phyloP scores from a whole-genome alignment of 2,797 vertebrate species.

The Leuciscus waleckii region DNA sequence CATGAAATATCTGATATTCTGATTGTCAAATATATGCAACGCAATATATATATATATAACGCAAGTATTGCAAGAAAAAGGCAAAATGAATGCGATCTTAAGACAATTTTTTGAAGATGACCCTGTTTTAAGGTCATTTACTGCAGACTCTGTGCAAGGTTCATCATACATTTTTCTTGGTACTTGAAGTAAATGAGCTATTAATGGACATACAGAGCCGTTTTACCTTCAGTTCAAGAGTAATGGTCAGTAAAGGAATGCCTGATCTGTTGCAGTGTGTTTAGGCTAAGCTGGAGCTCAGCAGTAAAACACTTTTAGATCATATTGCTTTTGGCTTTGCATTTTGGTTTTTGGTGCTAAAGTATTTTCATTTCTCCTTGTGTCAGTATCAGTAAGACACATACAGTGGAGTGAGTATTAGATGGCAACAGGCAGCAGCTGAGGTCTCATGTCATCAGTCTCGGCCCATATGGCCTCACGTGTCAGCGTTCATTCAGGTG shows the following conservation, averaged over 20 bases:
- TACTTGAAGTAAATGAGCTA: slow-evolving; percentile 9
- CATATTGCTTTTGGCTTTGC: not conserved
- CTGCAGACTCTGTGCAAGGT: slow-evolving; percentile 1
- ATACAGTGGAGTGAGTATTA: slow-evolving; percentile 26
- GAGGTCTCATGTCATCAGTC: slow-evolving; percentile 57
- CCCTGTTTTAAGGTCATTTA: slow-evolving; percentile 5
- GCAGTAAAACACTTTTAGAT: not conserved
- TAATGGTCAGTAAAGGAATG: slow-evolving; percentile 27
- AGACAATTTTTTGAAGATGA: too few species aligned
- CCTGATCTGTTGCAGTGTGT: slow-evolving; percentile 4
- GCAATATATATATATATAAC: too few species aligned
- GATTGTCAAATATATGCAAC: too few species aligned
- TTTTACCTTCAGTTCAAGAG: slow-evolving; percentile 16
- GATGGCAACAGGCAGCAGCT: slow-evolving; percentile 30
- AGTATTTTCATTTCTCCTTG: not conserved
- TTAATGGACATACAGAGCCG: slow-evolving; percentile 8
- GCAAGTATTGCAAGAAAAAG: too few species aligned
- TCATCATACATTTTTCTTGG: slow-evolving; percentile 1
- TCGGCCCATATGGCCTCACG: slow-evolving; percentile 54
- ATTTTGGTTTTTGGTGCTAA: slow-evolving; percentile 7
- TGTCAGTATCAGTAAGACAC: not conserved
- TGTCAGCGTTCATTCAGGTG: slow-evolving; percentile 64
- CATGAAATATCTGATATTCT: too few species aligned
- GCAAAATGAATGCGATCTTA: too few species aligned
- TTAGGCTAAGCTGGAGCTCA: slow-evolving; percentile 14